Percentiles rank a stretch among this genome's conserved stretches.
Evolutionary conservation across 2,888 invertebrate species (phyloP).

Genomic region (Glyphotaelius pellucidus): DNA sequence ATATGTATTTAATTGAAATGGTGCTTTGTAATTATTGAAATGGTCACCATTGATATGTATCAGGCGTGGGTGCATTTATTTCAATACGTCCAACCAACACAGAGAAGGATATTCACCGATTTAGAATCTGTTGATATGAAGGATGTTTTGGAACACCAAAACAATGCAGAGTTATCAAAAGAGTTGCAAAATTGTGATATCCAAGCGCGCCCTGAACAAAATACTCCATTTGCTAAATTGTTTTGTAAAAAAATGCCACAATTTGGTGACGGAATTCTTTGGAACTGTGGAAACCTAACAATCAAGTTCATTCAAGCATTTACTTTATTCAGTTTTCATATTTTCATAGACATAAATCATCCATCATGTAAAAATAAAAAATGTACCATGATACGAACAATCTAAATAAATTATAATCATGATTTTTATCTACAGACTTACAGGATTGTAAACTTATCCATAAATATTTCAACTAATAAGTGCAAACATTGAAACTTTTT

Average conservation of each 20-base stretch:
- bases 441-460: not conserved
- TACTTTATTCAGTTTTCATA: too few species aligned
- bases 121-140: conserved; percentile 2
- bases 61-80: not conserved
- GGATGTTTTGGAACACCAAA: not conserved
- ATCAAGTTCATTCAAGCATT: too few species aligned
- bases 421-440: not conserved
- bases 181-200: not conserved
- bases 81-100: not conserved
- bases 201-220: too few species aligned
- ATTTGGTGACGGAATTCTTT: too few species aligned
- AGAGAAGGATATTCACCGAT: conserved; percentile 2
- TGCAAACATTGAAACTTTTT: not conserved
- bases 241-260: too few species aligned
- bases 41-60: not conserved
- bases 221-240: too few species aligned
- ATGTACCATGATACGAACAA: too few species aligned
- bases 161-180: not conserved
- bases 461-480: not conserved
- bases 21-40: not conserved
- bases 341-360: too few species aligned
- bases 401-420: too few species aligned
- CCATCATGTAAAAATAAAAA: too few species aligned
- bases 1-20: not conserved
- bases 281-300: too few species aligned